A percentile compares a stretch with the other conserved stretches of the same genome.
Evolutionary conservation across 2,797 vertebrate species (phyloP).

Genomic region (Paratrypauchen microcephalus): DNA sequence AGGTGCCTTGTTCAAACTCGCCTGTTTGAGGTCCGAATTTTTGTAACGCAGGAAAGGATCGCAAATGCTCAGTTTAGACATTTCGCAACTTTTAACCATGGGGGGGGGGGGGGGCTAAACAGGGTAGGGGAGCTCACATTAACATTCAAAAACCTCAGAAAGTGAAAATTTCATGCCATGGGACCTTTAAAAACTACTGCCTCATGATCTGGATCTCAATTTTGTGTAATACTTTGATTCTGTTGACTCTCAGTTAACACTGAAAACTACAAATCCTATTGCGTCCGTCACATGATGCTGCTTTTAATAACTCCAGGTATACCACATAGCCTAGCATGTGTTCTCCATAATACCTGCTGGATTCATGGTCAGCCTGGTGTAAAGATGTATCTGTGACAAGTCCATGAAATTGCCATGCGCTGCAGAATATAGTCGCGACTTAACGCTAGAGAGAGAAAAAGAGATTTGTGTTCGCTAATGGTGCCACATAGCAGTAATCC

Average conservation of each 20-base stretch:
- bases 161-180: no score
- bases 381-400: constrained; percentile 66
- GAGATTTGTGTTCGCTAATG: constrained; percentile 30
- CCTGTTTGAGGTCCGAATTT: no score
- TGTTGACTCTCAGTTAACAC: not conserved
- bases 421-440: constrained; percentile 53
- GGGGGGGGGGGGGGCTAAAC: no score
- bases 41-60: no score
- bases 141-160: no score
- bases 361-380: constrained; percentile 56
- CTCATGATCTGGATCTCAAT: no score
- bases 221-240: no score
- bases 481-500: constrained; percentile 47
- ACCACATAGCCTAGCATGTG: constrained; percentile 47
- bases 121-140: no score
- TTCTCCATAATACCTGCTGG: constrained; percentile 43
- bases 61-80: no score
- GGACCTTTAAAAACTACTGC: no score
- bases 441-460: constrained; percentile 42
- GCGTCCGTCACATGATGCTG: constrained; percentile 30
- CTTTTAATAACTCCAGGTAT: constrained; percentile 38
- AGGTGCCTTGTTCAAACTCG: no score
- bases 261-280: constrained; percentile 8
- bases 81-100: no score
- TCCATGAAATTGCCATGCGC: constrained; percentile 59